Base-by-base conservation (phyloP, 2,113 vertebrate species). In the Natator depressus region DNA sequence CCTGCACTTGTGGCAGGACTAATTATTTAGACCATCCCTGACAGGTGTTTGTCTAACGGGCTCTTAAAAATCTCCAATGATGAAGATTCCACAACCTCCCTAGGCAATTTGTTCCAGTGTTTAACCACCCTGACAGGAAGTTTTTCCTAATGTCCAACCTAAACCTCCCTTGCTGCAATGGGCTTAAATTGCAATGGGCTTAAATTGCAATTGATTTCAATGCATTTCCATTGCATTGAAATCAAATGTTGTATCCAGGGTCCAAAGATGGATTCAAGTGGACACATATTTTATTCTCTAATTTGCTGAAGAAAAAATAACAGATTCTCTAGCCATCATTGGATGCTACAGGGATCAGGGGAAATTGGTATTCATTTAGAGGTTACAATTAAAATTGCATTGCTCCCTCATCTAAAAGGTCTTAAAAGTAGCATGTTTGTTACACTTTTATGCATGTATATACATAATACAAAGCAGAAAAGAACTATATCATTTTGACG, bases 391-490 rank as follows among this genome's bases (percentile, higher is more conserved):
- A 90, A 88, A 80, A 42, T 75, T 79, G 55, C 35, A 94, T 93
- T 94, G 47, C 55, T 85, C 29, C 59, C n/a, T 1, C 27, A 6
- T 88, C 62, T 82, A 35, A 95, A 89, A 90, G 38, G 25, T 20
- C 47, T 29, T 94, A 93, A 80, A 88, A 92, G 57, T 62, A 85
- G 88, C 87, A 87, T 27, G 35, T 94, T 96, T 93, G 55, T 72
- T 47, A 89, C 78, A 57, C 55, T 89, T 89, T 95, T 95, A 6
- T 94, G 50, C 85, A 49, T 89, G 8, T 80, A 7, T 82, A 51
- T 85, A 75, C 47, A 27, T 94, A 85, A 92, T 65, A 85, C 89
- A 27, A 53, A 65, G 75, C 42, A 89, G 75, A 94, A 95, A 54
- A 38, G n/a, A 94, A 87, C 90, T 42, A 84, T 79, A 87, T 82